phyloP scores from a whole-genome alignment of 2,797 vertebrate genomes.

The Lates japonicus region DNA sequence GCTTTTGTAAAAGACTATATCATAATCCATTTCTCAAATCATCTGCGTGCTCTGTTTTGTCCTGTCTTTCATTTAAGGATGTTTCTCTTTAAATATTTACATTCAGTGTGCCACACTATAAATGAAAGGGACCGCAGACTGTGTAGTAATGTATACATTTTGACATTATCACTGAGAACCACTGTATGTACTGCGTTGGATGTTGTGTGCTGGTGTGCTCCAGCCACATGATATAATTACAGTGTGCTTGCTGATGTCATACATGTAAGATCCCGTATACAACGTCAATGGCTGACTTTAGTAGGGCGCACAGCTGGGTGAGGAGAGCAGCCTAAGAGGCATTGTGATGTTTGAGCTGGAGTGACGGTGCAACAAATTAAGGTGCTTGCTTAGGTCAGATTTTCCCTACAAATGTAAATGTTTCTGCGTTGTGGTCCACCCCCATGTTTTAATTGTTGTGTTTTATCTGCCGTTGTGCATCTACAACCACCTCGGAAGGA shows the following conservation, averaged over 20 bases:
- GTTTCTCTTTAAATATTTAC: too few relatives aligned
- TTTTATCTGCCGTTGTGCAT: slow-evolving; percentile 6
- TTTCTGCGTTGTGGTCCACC: neutral
- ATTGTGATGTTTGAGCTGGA: neutral
- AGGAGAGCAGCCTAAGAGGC: neutral
- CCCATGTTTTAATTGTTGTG: neutral
- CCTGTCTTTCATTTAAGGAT: too few relatives aligned
- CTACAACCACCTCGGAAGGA: slow-evolving; percentile 17
- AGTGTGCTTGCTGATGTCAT: slow-evolving; percentile 3
- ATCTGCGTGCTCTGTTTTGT: neutral
- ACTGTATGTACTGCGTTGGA: neutral
- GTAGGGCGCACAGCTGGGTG: slow-evolving; percentile 3
- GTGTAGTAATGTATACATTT: neutral
- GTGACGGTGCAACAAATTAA: slow-evolving; percentile 2
- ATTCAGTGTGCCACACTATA: too few relatives aligned
- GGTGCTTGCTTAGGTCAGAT: slow-evolving; percentile 17
- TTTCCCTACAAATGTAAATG: neutral
- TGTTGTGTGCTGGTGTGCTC: neutral
- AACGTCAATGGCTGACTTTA: slow-evolving; percentile 5
- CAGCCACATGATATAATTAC: neutral
- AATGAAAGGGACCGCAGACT: too few relatives aligned
- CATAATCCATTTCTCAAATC: neutral
- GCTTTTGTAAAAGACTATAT: neutral
- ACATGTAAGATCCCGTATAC: neutral
- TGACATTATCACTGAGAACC: neutral